Conservation (phyloP, 2,797 vertebrate species). For the Leptoclinus maculatus region DNA sequence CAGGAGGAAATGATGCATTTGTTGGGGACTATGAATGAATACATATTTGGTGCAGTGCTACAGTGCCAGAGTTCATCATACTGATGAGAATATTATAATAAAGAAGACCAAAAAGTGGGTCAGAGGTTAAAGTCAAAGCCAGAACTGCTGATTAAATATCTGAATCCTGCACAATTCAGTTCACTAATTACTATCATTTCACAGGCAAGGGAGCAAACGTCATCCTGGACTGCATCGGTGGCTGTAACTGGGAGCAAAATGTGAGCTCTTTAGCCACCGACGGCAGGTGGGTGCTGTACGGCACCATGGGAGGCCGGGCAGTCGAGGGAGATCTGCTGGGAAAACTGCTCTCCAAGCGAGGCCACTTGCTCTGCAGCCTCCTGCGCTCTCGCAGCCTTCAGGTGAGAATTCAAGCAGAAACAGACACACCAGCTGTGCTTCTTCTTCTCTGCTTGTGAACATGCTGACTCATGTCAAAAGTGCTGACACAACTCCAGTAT, state of each 20-base stretch:
- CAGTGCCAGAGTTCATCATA: background rate
- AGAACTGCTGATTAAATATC: background rate
- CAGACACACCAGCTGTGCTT: background rate
- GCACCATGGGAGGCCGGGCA: slow-evolving; percentile 83
- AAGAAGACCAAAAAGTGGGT: background rate
- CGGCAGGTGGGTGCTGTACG: slow-evolving; percentile 90
- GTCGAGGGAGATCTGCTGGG: slow-evolving; percentile 86
- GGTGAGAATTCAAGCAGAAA: slow-evolving; percentile 48
- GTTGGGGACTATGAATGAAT: background rate
- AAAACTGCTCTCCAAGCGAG: slow-evolving; percentile 87
- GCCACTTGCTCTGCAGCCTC: slow-evolving; percentile 84
- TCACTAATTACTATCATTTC: slow-evolving; percentile 11
- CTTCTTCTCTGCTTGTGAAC: background rate
- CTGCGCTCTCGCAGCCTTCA: slow-evolving; percentile 84
- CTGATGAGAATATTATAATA: background rate
- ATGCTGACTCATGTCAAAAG: background rate
- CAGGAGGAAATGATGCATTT: background rate
- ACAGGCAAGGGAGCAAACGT: slow-evolving; percentile 87
- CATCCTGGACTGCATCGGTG: slow-evolving; percentile 90
- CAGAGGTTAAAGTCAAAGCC: background rate
- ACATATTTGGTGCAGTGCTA: background rate
- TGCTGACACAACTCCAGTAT: background rate
- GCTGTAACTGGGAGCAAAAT: slow-evolving; percentile 88
- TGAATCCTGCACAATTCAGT: background rate
- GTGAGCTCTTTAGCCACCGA: slow-evolving; percentile 84